Evolutionary conservation across 2,888 invertebrate species (phyloP).

Genomic region (Mimachlamys varia): DNA sequence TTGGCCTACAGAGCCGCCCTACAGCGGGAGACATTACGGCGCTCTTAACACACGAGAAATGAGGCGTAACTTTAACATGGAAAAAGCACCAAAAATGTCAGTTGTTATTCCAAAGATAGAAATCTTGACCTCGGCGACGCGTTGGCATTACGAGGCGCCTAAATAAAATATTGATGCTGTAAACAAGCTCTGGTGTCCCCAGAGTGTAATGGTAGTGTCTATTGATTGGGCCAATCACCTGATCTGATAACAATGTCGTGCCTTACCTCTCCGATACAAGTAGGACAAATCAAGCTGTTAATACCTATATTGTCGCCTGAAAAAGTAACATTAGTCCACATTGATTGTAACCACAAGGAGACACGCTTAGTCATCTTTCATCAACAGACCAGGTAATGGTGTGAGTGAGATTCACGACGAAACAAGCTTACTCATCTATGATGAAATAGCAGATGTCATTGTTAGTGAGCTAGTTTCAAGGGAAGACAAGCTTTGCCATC

Average conservation of each 20-base stretch:
- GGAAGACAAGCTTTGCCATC: background rate
- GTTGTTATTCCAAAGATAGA: slow-evolving; percentile 7
- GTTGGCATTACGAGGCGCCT: background rate
- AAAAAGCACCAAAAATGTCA: background rate
- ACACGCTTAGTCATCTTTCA: background rate
- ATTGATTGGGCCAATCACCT: background rate
- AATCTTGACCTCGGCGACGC: background rate
- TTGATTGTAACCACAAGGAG: background rate
- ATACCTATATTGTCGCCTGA: background rate
- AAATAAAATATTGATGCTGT: background rate
- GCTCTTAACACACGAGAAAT: background rate
- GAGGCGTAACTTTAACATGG: background rate
- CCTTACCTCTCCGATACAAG: background rate
- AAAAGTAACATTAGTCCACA: background rate
- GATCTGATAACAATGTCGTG: background rate
- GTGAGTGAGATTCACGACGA: too few relatives aligned
- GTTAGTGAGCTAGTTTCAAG: too few relatives aligned
- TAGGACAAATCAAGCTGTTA: background rate
- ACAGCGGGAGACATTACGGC: background rate
- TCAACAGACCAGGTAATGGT: background rate
- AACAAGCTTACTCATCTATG: background rate
- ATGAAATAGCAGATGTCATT: background rate
- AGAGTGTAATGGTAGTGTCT: background rate
- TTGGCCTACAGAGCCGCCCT: background rate
- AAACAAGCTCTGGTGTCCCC: background rate